phyloP scores from a whole-genome alignment of 2,888 invertebrate genomes.

The Choristoneura rosaceana region DNA sequence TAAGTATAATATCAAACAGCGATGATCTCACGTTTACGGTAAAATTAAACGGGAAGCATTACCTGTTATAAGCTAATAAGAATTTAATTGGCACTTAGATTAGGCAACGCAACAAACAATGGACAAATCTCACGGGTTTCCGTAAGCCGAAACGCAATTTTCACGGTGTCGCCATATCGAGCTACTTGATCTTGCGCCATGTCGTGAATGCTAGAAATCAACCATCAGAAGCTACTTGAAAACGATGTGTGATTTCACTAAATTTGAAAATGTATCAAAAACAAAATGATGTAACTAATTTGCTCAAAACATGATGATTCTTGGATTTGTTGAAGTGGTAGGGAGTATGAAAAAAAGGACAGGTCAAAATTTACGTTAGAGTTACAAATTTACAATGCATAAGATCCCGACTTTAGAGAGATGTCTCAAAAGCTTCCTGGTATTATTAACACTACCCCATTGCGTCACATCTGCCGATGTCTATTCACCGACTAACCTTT shows the following conservation, averaged over 20 bases:
- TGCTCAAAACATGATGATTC: neutral
- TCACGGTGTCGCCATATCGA: conserved; percentile 49
- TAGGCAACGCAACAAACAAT: conserved; percentile 36
- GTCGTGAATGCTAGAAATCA: conserved; percentile 31
- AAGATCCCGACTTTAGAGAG: conserved; percentile 2
- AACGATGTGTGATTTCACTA: neutral
- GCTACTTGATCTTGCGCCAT: conserved; percentile 45
- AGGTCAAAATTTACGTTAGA: neutral
- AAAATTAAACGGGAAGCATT: conserved; percentile 16
- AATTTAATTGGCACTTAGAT: conserved; percentile 14
- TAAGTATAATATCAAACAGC: conserved; percentile 1
- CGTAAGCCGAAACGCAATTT: conserved; percentile 51
- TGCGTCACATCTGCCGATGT: conserved; percentile 74
- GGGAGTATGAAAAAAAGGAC: neutral
- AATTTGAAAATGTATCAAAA: neutral
- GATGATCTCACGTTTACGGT: conserved; percentile 22
- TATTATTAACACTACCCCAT: conserved; percentile 58
- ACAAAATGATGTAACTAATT: neutral
- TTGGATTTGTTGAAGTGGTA: neutral
- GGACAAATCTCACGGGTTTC: conserved; percentile 57
- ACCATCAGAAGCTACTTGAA: conserved; percentile 26
- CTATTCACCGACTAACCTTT: conserved; percentile 77
- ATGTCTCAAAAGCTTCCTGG: conserved; percentile 36
- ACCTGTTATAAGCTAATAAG: conserved; percentile 16
- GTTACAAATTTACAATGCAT: conserved; percentile 3